These are phyloP conservation scores for Excalfactoria chinensis DNA, from an alignment of 2,113 vertebrate genomes.

Conservation along the genomic window DNA sequence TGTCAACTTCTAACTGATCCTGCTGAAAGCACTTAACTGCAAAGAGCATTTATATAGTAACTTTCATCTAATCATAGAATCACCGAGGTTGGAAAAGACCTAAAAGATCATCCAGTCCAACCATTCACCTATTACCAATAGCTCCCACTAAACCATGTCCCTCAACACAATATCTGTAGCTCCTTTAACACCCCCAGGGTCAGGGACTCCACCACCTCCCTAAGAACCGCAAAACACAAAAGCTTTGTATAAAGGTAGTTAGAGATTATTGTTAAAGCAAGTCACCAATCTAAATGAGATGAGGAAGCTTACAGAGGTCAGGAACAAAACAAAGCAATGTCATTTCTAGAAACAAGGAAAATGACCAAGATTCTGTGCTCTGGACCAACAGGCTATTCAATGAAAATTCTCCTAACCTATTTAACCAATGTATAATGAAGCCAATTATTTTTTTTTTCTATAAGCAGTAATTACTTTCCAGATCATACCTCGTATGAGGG, in stretches of 20 bases:
- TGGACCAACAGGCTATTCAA: background rate
- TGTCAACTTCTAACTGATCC: background rate
- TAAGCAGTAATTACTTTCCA: background rate
- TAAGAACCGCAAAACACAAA: background rate
- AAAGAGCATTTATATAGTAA: background rate
- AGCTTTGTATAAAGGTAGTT: background rate
- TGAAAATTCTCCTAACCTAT: background rate
- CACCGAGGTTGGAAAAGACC: too few species aligned
- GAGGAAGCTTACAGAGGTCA: background rate
- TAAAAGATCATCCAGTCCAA: too few species aligned
- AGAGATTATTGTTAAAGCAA: background rate
- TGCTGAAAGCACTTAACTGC: background rate
- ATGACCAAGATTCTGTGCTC: background rate
- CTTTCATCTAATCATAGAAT: background rate
- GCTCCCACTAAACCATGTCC: too few species aligned
- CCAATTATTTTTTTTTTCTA: background rate
- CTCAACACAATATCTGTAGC: too few species aligned
- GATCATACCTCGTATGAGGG: background rate
- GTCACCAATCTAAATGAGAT: background rate
- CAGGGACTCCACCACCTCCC: too few species aligned
- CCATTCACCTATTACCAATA: too few species aligned
- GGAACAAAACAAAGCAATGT: constrained; percentile 10
- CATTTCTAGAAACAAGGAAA: background rate
- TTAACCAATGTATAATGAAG: background rate
- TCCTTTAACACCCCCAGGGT: too few species aligned